Conservation (phyloP, 2,888 invertebrate species). For the Teinopalpus imperialis region DNA sequence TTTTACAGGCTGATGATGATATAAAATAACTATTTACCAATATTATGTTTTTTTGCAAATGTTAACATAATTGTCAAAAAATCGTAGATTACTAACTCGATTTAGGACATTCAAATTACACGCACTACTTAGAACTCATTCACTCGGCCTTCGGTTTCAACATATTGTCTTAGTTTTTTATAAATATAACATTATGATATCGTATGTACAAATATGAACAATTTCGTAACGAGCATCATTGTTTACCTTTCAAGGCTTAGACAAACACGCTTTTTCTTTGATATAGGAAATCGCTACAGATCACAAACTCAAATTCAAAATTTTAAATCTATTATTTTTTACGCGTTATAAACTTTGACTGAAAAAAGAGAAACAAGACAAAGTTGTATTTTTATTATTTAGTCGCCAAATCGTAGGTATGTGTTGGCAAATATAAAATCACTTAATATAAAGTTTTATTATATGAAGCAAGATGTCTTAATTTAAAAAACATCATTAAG, state of each 20-base stretch:
- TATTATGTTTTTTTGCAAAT: too few species aligned
- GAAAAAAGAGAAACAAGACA: constrained; percentile 17
- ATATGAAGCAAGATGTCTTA: constrained; percentile 21
- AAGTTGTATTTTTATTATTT: constrained; percentile 9
- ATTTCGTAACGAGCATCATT: constrained; percentile 42
- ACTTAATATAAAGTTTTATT: constrained; percentile 11
- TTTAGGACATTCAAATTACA: constrained; percentile 8
- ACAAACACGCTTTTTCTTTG: constrained; percentile 29
- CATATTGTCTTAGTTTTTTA: constrained; percentile 51
- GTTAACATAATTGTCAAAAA: too few species aligned
- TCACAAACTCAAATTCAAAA: constrained; percentile 26
- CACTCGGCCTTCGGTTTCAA: constrained; percentile 44
- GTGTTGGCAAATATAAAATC: constrained; percentile 11
- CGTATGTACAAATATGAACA: constrained; percentile 52
- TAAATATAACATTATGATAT: constrained; percentile 36
- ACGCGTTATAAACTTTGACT: constrained; percentile 25
- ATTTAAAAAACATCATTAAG: constrained; percentile 18
- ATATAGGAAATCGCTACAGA: constrained; percentile 20
- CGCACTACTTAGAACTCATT: constrained; percentile 28
- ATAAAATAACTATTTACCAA: too few species aligned
- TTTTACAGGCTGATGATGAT: too few species aligned
- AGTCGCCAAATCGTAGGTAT: constrained; percentile 9
- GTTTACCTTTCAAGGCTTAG: constrained; percentile 36
- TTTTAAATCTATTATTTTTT: constrained; percentile 24
- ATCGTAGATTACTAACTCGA: too few species aligned